Evolutionary conservation across 1,140 invertebrate species (phyloP).

Genomic region (Andricus grossulariae): DNA sequence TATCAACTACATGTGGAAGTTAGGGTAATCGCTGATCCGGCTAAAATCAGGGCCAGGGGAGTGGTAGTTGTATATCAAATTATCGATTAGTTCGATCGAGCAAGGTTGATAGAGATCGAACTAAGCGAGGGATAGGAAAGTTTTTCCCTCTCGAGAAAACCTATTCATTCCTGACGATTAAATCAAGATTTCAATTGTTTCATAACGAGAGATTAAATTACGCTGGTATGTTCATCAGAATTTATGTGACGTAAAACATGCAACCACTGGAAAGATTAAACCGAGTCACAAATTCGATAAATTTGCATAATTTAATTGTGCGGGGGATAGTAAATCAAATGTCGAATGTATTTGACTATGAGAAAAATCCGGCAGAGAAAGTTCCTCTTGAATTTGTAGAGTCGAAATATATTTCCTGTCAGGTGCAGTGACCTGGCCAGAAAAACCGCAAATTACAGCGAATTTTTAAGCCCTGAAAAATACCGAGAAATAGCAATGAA

Average conservation of each 20-base stretch:
- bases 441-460: too few relatives aligned
- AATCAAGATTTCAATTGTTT: slow-evolving; percentile 28
- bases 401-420: too few relatives aligned
- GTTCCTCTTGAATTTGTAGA: too few relatives aligned
- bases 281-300: background rate
- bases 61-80: slow-evolving; percentile 13
- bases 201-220: slow-evolving; percentile 31
- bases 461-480: too few relatives aligned
- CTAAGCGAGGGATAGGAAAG: background rate
- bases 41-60: slow-evolving; percentile 12
- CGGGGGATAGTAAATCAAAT: background rate
- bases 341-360: background rate
- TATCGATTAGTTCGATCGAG: slow-evolving; percentile 24
- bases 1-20: slow-evolving; percentile 25
- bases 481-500: too few relatives aligned
- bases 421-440: too few relatives aligned
- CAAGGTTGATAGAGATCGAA: slow-evolving; percentile 20
- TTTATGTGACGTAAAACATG: slow-evolving; percentile 22
- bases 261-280: slow-evolving; percentile 7
- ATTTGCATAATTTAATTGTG: slow-evolving; percentile 20
- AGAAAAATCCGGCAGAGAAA: too few relatives aligned
- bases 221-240: slow-evolving; percentile 2
- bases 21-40: slow-evolving; percentile 13
- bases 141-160: slow-evolving; percentile 17
- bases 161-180: slow-evolving; percentile 28